Evolutionary conservation across 2,888 invertebrate genomes (phyloP).

Genomic region (Lepidocyrtinus sp.): DNA sequence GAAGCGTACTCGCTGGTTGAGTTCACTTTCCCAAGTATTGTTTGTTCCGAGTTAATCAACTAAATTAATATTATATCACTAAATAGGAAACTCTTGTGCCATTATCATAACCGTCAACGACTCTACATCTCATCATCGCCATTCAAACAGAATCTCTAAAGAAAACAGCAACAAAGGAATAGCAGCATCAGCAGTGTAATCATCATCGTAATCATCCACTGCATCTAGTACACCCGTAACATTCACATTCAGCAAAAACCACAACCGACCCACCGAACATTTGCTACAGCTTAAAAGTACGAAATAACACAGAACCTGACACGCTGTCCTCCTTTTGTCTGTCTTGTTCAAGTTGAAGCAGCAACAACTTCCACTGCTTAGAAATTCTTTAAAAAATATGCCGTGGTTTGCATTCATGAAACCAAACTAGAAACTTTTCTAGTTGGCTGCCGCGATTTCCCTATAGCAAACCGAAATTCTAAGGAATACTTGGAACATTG

Average conservation of each 20-base stretch:
- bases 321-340: slow-evolving; percentile 46
- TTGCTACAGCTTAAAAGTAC: slow-evolving; percentile 8
- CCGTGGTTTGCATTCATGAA: slow-evolving; percentile 1
- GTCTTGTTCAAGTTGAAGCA: slow-evolving; percentile 18
- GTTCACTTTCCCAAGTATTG: slow-evolving; percentile 9
- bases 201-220: background rate
- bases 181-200: slow-evolving; percentile 22
- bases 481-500: no score
- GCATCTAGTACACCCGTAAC: no score
- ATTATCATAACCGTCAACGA: slow-evolving; percentile 38
- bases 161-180: slow-evolving; percentile 6
- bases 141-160: background rate
- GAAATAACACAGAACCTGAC: slow-evolving; percentile 43
- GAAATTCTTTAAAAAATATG: background rate
- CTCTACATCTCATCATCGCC: slow-evolving; percentile 17
- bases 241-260: background rate
- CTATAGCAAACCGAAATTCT: slow-evolving; percentile 7
- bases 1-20: slow-evolving; percentile 44
- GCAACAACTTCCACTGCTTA: background rate
- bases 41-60: background rate
- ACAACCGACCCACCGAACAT: background rate
- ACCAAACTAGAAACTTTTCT: slow-evolving; percentile 11
- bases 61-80: slow-evolving; percentile 17
- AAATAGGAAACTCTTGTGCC: slow-evolving; percentile 30
- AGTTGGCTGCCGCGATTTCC: slow-evolving; percentile 13